Evolutionary conservation across 2,797 vertebrate species (phyloP).

Genomic region (Chrosomus eos): DNA sequence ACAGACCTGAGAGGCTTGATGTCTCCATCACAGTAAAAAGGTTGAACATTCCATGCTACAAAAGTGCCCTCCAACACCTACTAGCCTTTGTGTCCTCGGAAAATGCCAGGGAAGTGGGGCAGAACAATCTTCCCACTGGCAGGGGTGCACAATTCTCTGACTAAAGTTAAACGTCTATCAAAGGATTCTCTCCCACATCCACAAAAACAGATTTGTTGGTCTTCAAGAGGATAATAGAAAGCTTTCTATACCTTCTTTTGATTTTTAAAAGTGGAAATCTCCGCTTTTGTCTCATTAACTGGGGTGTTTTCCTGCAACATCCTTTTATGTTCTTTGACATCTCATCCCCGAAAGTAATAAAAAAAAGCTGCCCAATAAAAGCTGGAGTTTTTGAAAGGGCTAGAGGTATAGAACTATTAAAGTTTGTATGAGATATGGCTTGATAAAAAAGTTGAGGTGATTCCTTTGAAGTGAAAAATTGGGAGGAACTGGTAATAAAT

Average conservation of each 20-base stretch:
- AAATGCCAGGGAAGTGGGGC: constrained; percentile 62
- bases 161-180: constrained; percentile 39
- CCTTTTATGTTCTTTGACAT: constrained; percentile 11
- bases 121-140: constrained; percentile 53
- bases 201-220: constrained; percentile 41
- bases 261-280: constrained; percentile 16
- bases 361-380: constrained; percentile 35
- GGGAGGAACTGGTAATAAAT: constrained; percentile 63
- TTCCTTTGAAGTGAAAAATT: constrained; percentile 33
- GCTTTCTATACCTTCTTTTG: neutral
- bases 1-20: neutral
- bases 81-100: constrained; percentile 50
- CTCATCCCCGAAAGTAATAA: constrained; percentile 4
- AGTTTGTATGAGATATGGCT: constrained; percentile 13
- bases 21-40: constrained; percentile 50
- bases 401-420: constrained; percentile 9
- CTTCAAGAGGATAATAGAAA: neutral
- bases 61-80: constrained; percentile 49
- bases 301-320: constrained; percentile 2
- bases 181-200: constrained; percentile 8
- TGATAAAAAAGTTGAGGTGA: constrained; percentile 18
- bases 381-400: constrained; percentile 9
- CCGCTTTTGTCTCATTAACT: neutral
- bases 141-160: neutral
- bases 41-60: constrained; percentile 40